A percentile compares a stretch with the other conserved stretches of the same genome.
Evolutionary conservation across 2,113 vertebrate species (phyloP).

Genomic region (Nycticryphes semicollaris): DNA sequence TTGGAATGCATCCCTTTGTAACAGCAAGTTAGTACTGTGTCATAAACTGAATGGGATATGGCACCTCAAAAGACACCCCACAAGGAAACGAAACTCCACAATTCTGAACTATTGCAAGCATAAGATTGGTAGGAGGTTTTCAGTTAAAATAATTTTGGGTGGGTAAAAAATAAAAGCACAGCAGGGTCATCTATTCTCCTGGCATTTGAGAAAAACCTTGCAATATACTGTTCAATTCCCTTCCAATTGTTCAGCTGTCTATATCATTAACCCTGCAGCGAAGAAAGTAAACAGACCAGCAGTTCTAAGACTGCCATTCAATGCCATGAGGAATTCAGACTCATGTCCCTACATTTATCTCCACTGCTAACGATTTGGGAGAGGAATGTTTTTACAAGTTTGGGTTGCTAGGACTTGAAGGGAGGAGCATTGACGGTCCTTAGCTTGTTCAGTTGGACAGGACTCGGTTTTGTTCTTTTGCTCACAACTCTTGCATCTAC

Average conservation of each 20-base stretch:
- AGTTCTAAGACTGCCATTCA: not conserved
- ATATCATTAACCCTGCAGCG: slow-evolving; percentile 2
- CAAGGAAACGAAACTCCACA: not conserved
- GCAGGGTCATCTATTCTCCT: slow-evolving; percentile 8
- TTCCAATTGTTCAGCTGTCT: slow-evolving; percentile 38
- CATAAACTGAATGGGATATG: not conserved
- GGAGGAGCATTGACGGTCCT: not conserved
- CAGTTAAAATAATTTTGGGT: slow-evolving; percentile 21
- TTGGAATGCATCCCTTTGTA: not conserved
- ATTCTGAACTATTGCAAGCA: not conserved
- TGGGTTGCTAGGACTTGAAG: not conserved
- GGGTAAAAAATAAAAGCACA: slow-evolving; percentile 41
- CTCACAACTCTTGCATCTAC: not conserved
- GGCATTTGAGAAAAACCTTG: slow-evolving; percentile 29
- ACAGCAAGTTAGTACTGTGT: not conserved
- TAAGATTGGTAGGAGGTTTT: not conserved
- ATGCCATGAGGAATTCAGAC: not conserved
- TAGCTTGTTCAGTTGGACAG: not conserved
- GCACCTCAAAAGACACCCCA: not conserved
- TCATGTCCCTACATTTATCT: slow-evolving; percentile 40
- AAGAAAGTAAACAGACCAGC: slow-evolving; percentile 36
- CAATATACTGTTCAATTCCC: slow-evolving; percentile 30
- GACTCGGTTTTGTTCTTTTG: not conserved
- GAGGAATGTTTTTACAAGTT: not conserved
- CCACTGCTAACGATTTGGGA: not conserved